phyloP scores from a whole-genome alignment of 2,888 invertebrate genomes.

The Tipula unca region DNA sequence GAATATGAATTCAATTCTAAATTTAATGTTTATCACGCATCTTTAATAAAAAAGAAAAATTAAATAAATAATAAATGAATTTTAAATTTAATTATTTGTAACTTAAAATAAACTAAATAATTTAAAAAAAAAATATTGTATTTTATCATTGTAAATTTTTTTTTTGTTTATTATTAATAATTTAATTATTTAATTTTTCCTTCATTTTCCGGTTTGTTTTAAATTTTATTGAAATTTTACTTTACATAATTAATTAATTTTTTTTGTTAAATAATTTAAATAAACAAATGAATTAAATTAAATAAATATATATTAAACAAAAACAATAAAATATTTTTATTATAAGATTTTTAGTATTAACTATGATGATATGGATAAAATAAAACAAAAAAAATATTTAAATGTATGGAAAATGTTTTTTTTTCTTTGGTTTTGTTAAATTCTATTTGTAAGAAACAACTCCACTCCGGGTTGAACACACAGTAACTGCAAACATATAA shows the following conservation, averaged over 20 bases:
- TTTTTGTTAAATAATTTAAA: background rate
- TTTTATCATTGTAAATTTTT: background rate
- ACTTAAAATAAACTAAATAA: background rate
- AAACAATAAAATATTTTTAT: background rate
- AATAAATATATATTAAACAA: background rate
- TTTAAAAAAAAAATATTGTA: background rate
- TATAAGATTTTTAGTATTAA: slow-evolving; percentile 14
- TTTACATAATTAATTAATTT: background rate
- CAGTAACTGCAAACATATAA: too few species aligned
- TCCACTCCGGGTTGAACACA: too few species aligned
- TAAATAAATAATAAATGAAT: background rate
- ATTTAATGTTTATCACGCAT: background rate
- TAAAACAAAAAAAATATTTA: background rate
- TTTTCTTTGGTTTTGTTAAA: background rate
- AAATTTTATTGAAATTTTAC: background rate
- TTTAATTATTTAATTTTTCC: background rate
- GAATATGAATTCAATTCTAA: slow-evolving; percentile 15
- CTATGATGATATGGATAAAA: background rate
- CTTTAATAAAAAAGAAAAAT: background rate
- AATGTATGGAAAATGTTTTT: background rate
- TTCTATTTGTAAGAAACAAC: background rate
- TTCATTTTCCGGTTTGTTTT: background rate
- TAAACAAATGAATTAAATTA: background rate
- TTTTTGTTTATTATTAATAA: background rate
- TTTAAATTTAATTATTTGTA: slow-evolving; percentile 9